Evolutionary conservation across 2,113 vertebrate genomes (phyloP), one percentile per base, ranked within the genome.

Genomic region (Eulemur macaco): DNA sequence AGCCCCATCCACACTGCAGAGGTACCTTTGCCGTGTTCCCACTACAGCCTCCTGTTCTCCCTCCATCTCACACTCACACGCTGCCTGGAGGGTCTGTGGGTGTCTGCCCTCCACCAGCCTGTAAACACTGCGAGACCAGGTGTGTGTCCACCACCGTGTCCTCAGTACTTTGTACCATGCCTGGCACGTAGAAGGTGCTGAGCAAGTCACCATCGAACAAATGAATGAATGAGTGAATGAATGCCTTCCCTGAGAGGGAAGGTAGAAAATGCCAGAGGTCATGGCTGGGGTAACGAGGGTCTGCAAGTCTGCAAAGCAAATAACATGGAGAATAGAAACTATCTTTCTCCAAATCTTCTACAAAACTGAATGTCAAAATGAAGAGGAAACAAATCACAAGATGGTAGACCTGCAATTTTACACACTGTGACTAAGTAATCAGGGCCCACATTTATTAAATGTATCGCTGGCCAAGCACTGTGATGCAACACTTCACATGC

Each of bases 381-480:
- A 94, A 96, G 64, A 39, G 27, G 52, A 66, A 91, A 60, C 76
- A 58, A 90, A 87, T 77, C 58, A 23, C n/a, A 39, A 77, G 58
- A 56, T 78, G 21, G 34, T 21, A 80, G 63, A 14, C 29, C n/a
- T 81, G 31, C 17, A 42, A 45, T 12, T 74, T n/a, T 42, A 18
- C 14, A 78, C 45, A 21, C 25, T 58, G 91, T 25, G 23, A 18
- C 64, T 85, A 50, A 69, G 8, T 83, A 68, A 91, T 47, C 39
- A 60, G 37, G 66, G 42, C 20, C 50, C 50, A 27, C 39, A 17
- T 29, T 91, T 91, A 86, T 42, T 77, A 45, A 64, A 31, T 80
- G 1, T 0, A 27, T 4, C 52, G 27, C 11, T 21, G 2, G 20
- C 45, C 42, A 56, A 37, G 20, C 23, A 78, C 12, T 34, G 25